A percentile compares a stretch with the other conserved stretches of the same genome.
These are phyloP conservation scores for Tringa solitaria DNA, from an alignment of 2,113 vertebrate genomes.

Conservation along the genomic window DNA sequence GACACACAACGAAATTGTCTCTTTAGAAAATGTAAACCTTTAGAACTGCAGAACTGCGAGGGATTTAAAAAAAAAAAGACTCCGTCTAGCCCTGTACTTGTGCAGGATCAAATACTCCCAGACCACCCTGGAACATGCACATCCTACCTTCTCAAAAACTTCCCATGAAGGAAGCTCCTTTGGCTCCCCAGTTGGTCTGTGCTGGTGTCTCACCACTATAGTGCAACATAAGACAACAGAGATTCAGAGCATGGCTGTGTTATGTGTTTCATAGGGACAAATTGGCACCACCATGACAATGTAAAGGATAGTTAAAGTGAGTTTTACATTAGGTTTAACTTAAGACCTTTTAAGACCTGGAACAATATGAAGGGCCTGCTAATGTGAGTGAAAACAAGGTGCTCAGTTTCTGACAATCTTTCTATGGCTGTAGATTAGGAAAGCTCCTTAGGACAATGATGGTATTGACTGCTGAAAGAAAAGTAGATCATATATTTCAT, in stretches of 20 bases:
- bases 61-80: background rate
- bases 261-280: background rate
- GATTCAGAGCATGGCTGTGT: background rate
- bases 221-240: background rate
- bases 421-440: background rate
- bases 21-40: background rate
- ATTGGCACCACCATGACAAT: background rate
- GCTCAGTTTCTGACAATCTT: background rate
- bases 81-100: background rate
- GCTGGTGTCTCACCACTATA: background rate
- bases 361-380: background rate
- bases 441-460: background rate
- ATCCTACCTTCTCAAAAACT: background rate
- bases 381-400: background rate
- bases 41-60: background rate
- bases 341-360: background rate
- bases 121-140: background rate
- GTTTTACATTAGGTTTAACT: background rate
- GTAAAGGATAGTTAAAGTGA: background rate
- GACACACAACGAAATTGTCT: background rate
- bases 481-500: background rate
- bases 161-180: background rate
- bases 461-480: background rate
- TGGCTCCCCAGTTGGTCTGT: background rate
- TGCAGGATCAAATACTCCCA: background rate